Percentiles rank a stretch among this genome's conserved stretches.
phyloP scores from a whole-genome alignment of 2,888 invertebrate species.

The Hyposoter dolosus region DNA sequence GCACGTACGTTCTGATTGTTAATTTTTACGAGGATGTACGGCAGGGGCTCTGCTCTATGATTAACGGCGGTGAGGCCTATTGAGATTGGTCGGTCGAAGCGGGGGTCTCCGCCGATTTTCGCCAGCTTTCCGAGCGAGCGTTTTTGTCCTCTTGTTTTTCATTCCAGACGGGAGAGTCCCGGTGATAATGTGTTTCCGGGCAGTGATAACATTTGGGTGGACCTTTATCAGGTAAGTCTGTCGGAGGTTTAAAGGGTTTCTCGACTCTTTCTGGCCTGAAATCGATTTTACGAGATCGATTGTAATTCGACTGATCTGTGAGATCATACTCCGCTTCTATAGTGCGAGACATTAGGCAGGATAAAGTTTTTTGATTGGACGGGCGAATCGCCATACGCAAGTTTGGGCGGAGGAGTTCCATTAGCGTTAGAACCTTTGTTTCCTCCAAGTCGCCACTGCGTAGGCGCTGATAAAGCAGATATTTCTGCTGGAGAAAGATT shows the following conservation, averaged over 20 bases:
- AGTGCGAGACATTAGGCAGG: background rate
- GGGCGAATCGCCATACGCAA: background rate
- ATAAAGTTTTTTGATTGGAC: background rate
- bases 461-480: conserved; percentile 14
- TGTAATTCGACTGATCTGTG: background rate
- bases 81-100: conserved; percentile 17
- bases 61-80: conserved; percentile 10
- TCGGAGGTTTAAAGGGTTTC: background rate
- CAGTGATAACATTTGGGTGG: conserved; percentile 36
- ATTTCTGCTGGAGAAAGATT: background rate
- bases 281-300: background rate
- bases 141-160: background rate
- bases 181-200: conserved; percentile 36
- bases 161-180: conserved; percentile 11
- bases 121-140: conserved; percentile 12
- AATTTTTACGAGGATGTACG: conserved; percentile 23
- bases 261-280: background rate
- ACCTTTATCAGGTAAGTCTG: background rate
- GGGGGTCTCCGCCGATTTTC: conserved; percentile 18
- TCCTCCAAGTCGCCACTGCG: background rate
- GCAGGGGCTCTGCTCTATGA: background rate
- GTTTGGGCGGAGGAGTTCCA: background rate
- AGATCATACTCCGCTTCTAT: conserved; percentile 28
- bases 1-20: background rate
- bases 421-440: background rate